Percentiles rank a stretch among this genome's conserved stretches.
phyloP scores from a whole-genome alignment of 2,888 invertebrate species.

The Athalia cordata region DNA sequence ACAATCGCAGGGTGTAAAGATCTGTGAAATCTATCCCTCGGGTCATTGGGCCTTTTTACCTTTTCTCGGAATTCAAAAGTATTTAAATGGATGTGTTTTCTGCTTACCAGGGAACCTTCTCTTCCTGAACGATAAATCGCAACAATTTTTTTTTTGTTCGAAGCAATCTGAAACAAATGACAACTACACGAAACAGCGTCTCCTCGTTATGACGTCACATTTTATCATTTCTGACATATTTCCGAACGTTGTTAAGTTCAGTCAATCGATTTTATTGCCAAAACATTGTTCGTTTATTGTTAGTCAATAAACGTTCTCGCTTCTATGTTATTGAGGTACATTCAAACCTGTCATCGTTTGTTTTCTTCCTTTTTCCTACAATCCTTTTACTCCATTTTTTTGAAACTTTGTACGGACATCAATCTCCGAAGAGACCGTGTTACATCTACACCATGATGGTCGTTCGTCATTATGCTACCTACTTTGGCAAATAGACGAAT shows the following conservation, averaged over 20 bases:
- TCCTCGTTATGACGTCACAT: constrained; percentile 18
- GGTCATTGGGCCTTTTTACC: too few relatives aligned
- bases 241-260: background rate
- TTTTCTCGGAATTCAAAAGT: too few relatives aligned
- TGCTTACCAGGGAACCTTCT: too few relatives aligned
- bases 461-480: constrained; percentile 21
- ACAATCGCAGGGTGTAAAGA: too few relatives aligned
- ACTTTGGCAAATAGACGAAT: constrained; percentile 4
- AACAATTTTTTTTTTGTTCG: background rate
- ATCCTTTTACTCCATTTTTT: background rate
- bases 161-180: constrained; percentile 13
- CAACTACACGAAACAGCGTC: constrained; percentile 28
- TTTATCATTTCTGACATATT: constrained; percentile 20
- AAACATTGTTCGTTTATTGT: background rate
- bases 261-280: too few relatives aligned
- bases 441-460: constrained; percentile 23
- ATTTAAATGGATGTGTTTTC: too few relatives aligned
- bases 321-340: background rate
- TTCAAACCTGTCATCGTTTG: constrained; percentile 21
- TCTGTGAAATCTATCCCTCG: too few relatives aligned
- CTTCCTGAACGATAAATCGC: too few relatives aligned
- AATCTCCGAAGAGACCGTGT: background rate
- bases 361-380: constrained; percentile 1
- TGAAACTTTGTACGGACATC: constrained; percentile 8
- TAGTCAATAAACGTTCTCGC: background rate